phyloP scores from a whole-genome alignment of 2,888 invertebrate genomes.

The Ochlodes sylvanus region DNA sequence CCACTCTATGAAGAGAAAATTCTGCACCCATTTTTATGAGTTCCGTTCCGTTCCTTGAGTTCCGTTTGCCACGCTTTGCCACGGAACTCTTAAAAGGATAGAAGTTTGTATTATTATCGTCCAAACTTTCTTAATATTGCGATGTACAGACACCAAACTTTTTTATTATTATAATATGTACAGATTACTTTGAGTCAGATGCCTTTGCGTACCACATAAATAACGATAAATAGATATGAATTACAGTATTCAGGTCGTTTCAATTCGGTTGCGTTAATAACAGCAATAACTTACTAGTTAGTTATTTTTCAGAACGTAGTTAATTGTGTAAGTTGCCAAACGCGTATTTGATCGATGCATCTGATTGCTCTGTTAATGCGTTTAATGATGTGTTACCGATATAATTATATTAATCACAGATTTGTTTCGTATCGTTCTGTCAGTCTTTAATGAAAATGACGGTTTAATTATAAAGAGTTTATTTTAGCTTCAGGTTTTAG shows the following conservation, averaged over 20 bases:
- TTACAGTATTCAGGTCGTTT: constrained; percentile 15
- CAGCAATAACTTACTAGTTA: constrained; percentile 2
- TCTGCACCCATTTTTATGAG: no score
- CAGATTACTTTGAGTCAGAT: no score
- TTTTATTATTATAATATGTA: no score
- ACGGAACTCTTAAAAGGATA: no score
- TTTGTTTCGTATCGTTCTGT: constrained; percentile 8
- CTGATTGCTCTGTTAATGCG: constrained; percentile 17
- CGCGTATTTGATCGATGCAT: constrained; percentile 18
- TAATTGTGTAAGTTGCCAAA: constrained; percentile 16
- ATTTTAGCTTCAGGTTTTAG: no score
- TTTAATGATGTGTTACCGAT: constrained; percentile 25
- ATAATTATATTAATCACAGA: constrained; percentile 10
- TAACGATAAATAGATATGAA: background rate
- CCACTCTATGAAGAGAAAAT: no score
- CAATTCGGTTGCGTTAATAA: constrained; percentile 9
- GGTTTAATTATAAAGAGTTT: background rate
- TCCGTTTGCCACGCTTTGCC: no score
- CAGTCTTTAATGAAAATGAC: background rate
- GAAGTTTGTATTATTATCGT: no score
- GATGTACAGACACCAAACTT: no score
- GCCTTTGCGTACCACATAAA: background rate
- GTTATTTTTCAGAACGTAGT: constrained; percentile 14
- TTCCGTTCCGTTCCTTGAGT: no score
- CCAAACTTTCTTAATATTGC: no score